Percentiles rank a stretch among this genome's conserved stretches.
Conservation (phyloP, 2,888 invertebrate species). For the Ferrisia virgata region DNA sequence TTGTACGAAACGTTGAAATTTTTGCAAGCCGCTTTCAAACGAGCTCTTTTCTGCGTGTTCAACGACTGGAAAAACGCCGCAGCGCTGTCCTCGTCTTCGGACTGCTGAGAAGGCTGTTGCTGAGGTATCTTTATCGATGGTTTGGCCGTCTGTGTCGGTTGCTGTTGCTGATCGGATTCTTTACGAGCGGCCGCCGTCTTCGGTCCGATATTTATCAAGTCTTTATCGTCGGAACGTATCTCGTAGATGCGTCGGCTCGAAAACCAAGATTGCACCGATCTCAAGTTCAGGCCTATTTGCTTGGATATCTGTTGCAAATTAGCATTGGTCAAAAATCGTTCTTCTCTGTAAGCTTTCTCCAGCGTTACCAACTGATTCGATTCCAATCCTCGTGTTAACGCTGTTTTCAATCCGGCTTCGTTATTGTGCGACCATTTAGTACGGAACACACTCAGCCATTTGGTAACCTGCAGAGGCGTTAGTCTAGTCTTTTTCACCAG, state of each 20-base stretch:
- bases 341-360: not conserved
- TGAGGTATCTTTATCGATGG: not conserved
- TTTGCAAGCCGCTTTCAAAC: not conserved
- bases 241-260: slow-evolving; percentile 22
- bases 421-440: not conserved
- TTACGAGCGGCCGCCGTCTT: not conserved
- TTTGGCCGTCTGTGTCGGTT: not conserved
- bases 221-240: not conserved
- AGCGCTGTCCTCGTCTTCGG: not conserved
- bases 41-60: not conserved
- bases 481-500: not conserved
- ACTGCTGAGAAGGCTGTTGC: not conserved
- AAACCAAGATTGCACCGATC: not conserved
- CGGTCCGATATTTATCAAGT: not conserved
- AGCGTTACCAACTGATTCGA: not conserved
- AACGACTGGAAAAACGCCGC: not conserved
- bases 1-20: not conserved
- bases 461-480: not conserved
- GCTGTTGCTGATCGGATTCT: not conserved
- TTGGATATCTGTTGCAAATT: not conserved
- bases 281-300: too few species aligned
- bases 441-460: not conserved
- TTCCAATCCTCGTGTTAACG: not conserved
- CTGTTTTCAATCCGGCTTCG: not conserved
- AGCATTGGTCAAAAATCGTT: not conserved